phyloP scores from a whole-genome alignment of 2,113 vertebrate species.

The Dolichallabes microphthalmus region DNA sequence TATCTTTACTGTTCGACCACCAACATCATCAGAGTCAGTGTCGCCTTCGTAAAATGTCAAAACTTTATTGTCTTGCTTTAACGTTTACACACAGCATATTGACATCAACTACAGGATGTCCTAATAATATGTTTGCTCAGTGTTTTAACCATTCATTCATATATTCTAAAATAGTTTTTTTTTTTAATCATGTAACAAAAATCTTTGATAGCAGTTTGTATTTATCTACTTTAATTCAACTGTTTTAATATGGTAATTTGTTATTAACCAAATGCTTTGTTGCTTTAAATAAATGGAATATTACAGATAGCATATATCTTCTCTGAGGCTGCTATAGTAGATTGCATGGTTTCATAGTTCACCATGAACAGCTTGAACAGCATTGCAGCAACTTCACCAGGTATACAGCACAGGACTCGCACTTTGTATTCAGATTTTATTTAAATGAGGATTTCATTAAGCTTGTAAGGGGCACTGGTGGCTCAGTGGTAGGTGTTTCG shows the following conservation, averaged over 20 bases:
- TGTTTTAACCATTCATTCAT: background rate
- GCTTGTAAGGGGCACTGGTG: background rate
- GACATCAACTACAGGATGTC: background rate
- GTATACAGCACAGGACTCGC: background rate
- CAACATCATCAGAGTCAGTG: background rate
- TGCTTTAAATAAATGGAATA: background rate
- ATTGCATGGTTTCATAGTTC: background rate
- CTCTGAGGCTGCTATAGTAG: background rate
- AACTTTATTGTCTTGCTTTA: background rate
- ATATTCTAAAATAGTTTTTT: background rate
- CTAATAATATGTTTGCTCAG: background rate
- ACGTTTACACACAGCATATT: background rate
- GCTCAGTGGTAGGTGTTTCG: too few species aligned
- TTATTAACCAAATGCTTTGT: background rate
- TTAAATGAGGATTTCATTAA: background rate
- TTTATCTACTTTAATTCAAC: background rate
- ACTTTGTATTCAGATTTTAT: background rate
- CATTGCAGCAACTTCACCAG: background rate
- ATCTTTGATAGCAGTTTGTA: background rate
- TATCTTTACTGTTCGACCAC: conserved; percentile 19
- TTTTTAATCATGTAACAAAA: background rate
- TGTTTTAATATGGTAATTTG: background rate
- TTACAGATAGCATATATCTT: background rate
- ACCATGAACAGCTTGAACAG: background rate
- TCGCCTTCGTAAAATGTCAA: background rate